Percentiles rank a stretch among this genome's conserved stretches.
phyloP scores from a whole-genome alignment of 1,140 invertebrate species.

The Mizuhopecten yessoensis region DNA sequence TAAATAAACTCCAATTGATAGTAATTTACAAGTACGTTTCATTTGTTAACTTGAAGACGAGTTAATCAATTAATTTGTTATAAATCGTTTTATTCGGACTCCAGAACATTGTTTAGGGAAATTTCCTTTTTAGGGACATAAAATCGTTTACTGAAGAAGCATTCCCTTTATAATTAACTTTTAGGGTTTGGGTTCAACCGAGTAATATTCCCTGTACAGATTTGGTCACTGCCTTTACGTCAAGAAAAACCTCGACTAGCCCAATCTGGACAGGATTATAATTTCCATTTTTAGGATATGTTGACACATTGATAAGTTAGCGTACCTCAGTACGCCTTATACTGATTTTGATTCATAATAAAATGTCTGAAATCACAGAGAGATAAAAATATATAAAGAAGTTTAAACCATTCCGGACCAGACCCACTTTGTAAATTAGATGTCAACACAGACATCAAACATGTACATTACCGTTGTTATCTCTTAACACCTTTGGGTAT shows the following conservation, averaged over 20 bases:
- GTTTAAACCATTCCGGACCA: constrained; percentile 32
- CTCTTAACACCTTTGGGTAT: constrained; percentile 22
- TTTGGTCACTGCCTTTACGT: no score
- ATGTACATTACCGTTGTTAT: not conserved
- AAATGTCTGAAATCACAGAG: not conserved
- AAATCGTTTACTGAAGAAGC: no score
- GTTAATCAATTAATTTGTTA: no score
- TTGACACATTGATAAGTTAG: not conserved
- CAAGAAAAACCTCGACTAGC: not conserved
- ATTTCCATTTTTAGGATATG: not conserved
- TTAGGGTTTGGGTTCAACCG: no score
- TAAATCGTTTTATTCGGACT: no score
- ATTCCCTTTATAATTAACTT: no score
- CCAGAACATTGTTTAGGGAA: no score
- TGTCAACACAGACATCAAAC: constrained; percentile 32
- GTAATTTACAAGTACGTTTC: no score
- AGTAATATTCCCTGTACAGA: no score
- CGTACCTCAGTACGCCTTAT: not conserved
- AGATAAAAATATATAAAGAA: constrained; percentile 4
- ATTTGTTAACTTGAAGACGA: no score
- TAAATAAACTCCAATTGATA: no score
- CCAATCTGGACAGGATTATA: not conserved
- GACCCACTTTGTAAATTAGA: not conserved
- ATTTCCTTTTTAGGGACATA: no score
- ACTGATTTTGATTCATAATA: constrained; percentile 21